Percentiles rank a stretch among this genome's conserved stretches.
These are phyloP conservation scores for Pampus argenteus DNA, from an alignment of 2,797 vertebrate genomes.

Conservation along the genomic window DNA sequence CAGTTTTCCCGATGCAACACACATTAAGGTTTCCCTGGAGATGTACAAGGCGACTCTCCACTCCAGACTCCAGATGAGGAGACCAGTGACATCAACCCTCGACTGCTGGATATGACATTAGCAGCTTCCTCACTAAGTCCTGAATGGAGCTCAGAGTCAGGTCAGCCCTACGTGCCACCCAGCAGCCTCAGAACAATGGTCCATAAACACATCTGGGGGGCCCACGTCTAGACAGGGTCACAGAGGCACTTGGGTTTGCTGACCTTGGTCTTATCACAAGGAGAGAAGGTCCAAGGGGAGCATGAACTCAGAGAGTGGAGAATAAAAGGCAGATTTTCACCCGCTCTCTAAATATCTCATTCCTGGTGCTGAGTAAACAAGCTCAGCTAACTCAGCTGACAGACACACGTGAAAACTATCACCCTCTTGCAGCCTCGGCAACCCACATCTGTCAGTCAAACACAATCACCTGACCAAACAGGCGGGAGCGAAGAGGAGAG, in stretches of 20 bases:
- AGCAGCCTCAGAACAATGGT: conserved; percentile 50
- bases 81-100: conserved; percentile 28
- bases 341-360: conserved; percentile 64
- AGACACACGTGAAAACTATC: conserved; percentile 78
- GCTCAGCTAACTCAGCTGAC: conserved; percentile 60
- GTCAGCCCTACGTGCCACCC: conserved; percentile 29
- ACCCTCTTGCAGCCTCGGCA: conserved; percentile 57
- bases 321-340: conserved; percentile 54
- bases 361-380: conserved; percentile 62
- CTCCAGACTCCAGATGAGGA: neutral
- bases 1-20: conserved; percentile 27
- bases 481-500: conserved; percentile 15
- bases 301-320: conserved; percentile 13
- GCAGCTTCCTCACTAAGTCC: conserved; percentile 30
- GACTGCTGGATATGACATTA: conserved; percentile 38
- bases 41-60: conserved; percentile 14
- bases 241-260: conserved; percentile 7
- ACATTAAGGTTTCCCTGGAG: conserved; percentile 9
- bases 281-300: conserved; percentile 22
- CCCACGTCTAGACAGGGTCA: conserved; percentile 31
- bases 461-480: conserved; percentile 84
- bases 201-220: conserved; percentile 38
- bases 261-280: conserved; percentile 48
- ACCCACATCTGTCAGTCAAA: conserved; percentile 82
- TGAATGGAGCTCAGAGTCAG: conserved; percentile 24